These are phyloP conservation scores for Aleiodes sp. DNA, from an alignment of 1,140 invertebrate genomes.

Conservation along the genomic window DNA sequence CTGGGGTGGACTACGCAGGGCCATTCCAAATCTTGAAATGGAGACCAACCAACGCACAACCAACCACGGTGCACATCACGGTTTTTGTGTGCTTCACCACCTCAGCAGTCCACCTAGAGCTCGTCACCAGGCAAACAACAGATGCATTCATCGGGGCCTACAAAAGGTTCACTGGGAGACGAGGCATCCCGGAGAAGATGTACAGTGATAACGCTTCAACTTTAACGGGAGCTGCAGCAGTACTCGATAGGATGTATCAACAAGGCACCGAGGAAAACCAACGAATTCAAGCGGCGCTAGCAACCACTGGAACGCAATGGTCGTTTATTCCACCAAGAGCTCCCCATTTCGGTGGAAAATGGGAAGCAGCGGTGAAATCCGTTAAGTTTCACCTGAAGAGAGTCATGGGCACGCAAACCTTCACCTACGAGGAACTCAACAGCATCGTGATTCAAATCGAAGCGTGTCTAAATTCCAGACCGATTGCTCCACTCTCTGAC, in stretches of 20 bases:
- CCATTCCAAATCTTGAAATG: constrained; percentile 47
- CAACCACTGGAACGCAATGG: constrained; percentile 17
- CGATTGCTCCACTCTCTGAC: background rate
- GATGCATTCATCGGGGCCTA: constrained; percentile 44
- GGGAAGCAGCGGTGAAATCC: constrained; percentile 14
- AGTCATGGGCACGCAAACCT: background rate
- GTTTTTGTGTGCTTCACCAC: background rate
- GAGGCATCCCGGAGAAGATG: constrained; percentile 36
- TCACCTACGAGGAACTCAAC: constrained; percentile 4
- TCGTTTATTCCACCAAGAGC: constrained; percentile 12
- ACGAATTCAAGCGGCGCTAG: background rate
- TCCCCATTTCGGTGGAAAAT: constrained; percentile 21
- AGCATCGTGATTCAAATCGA: constrained; percentile 8
- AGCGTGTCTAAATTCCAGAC: constrained; percentile 3
- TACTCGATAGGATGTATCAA: constrained; percentile 23
- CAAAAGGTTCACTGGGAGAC: constrained; percentile 40
- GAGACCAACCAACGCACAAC: too few relatives aligned
- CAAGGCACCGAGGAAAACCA: background rate
- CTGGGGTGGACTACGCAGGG: constrained; percentile 47
- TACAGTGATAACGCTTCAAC: constrained; percentile 33
- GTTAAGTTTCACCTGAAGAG: background rate
- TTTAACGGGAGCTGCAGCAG: constrained; percentile 28
- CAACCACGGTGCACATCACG: constrained; percentile 47
- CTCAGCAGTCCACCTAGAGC: constrained; percentile 41
- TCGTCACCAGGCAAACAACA: constrained; percentile 42